Percentiles rank a stretch among this genome's conserved stretches.
These are phyloP conservation scores for Vespertilio murinus DNA, from an alignment of 2,797 vertebrate species.

Conservation along the genomic window DNA sequence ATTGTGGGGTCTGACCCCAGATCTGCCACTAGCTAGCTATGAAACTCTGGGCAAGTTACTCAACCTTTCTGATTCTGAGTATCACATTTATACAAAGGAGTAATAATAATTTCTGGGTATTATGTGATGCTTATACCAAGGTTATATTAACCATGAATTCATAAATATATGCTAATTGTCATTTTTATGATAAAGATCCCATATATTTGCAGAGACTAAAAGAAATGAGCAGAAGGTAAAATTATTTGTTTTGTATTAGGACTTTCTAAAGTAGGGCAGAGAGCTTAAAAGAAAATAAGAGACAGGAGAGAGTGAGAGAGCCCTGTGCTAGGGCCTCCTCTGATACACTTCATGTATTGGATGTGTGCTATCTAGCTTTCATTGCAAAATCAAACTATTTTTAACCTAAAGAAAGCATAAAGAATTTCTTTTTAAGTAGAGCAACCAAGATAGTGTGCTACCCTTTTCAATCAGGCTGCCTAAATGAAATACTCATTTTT, in stretches of 20 bases:
- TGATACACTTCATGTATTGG: neutral
- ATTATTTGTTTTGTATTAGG: neutral
- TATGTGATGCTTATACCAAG: neutral
- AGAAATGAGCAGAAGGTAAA: neutral
- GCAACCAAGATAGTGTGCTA: slow-evolving; percentile 36
- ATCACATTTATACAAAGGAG: neutral
- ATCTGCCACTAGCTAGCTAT: neutral
- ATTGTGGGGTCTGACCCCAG: neutral
- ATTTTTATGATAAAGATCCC: neutral
- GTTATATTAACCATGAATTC: neutral
- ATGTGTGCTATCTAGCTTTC: neutral
- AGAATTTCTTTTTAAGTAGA: slow-evolving; percentile 62
- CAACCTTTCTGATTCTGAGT: neutral
- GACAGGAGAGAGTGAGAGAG: neutral
- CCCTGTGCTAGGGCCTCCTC: neutral
- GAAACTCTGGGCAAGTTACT: neutral
- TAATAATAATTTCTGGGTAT: neutral
- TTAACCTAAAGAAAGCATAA: slow-evolving; percentile 53
- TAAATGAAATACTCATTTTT: slow-evolving; percentile 67
- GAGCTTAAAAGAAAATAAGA: neutral
- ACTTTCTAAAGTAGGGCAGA: neutral
- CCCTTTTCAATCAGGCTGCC: slow-evolving; percentile 41
- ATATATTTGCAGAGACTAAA: neutral
- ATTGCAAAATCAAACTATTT: slow-evolving; percentile 59
- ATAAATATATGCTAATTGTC: neutral